Evolutionary conservation across 1,140 invertebrate species (phyloP).

Genomic region (Holcopasites calliopsidis): DNA sequence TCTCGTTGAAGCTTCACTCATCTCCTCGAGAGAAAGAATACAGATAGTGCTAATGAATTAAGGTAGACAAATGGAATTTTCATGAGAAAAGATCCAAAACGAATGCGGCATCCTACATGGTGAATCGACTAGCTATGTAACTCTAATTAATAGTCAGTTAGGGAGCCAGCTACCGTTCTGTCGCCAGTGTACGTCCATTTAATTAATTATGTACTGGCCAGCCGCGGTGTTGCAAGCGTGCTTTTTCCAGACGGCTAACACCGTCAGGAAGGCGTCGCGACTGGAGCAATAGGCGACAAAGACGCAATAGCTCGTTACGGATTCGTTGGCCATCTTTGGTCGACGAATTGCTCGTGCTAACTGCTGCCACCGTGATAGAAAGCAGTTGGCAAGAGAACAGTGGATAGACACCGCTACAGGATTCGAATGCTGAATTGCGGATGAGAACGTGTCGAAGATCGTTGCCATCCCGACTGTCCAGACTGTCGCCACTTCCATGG

Average conservation of each 20-base stretch:
- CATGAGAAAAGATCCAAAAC: no score
- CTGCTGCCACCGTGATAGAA: slow-evolving; percentile 48
- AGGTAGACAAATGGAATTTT: neutral
- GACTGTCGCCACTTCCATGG: neutral
- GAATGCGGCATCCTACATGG: no score
- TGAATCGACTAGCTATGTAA: slow-evolving; percentile 51
- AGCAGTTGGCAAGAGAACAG: slow-evolving; percentile 57
- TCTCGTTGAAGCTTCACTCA: neutral
- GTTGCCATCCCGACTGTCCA: no score
- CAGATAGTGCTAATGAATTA: neutral
- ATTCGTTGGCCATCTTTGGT: slow-evolving; percentile 38
- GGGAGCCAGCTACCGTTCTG: slow-evolving; percentile 52
- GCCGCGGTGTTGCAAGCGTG: slow-evolving; percentile 39
- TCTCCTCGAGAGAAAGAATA: neutral
- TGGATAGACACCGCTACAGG: slow-evolving; percentile 42
- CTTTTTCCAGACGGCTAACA: slow-evolving; percentile 57
- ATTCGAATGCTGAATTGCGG: slow-evolving; percentile 35
- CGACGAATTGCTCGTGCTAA: slow-evolving; percentile 40
- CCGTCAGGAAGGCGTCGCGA: slow-evolving; percentile 62
- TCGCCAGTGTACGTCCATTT: slow-evolving; percentile 61
- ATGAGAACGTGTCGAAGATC: slow-evolving; percentile 13
- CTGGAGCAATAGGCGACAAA: slow-evolving; percentile 32
- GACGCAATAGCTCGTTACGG: slow-evolving; percentile 61
- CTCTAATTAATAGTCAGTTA: slow-evolving; percentile 71
- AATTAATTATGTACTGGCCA: slow-evolving; percentile 67